These are phyloP conservation scores for Gymnarchus niloticus DNA, from an alignment of 2,113 vertebrate genomes.

Conservation along the genomic window DNA sequence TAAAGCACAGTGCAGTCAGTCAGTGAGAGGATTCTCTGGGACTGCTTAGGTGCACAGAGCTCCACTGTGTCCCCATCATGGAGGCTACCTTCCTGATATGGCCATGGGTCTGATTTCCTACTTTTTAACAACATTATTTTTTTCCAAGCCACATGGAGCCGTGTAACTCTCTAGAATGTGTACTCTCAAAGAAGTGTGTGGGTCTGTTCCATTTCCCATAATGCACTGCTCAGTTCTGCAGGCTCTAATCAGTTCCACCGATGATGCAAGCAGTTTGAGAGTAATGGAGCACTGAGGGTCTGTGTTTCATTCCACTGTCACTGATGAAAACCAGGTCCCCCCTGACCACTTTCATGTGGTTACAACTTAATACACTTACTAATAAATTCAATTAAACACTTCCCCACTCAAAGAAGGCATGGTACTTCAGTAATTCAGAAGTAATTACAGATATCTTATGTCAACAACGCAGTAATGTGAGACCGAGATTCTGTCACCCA, in stretches of 20 bases:
- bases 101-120: neutral
- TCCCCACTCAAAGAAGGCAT: neutral
- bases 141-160: neutral
- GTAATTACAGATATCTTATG: slow-evolving; percentile 16
- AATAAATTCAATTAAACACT: slow-evolving; percentile 57
- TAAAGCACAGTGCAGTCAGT: neutral
- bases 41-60: neutral
- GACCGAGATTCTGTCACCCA: neutral
- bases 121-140: neutral
- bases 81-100: neutral
- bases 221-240: slow-evolving; percentile 27
- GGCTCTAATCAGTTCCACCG: neutral
- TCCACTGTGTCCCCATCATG: neutral
- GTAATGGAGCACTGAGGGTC: slow-evolving; percentile 59
- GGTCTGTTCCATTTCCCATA: neutral
- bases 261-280: slow-evolving; percentile 48
- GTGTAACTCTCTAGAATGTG: neutral
- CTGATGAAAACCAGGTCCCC: slow-evolving; percentile 65
- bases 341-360: slow-evolving; percentile 60
- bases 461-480: neutral
- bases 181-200: neutral
- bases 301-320: slow-evolving; percentile 57
- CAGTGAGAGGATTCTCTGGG: neutral
- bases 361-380: slow-evolving; percentile 58
- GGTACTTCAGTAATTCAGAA: neutral